Conservation (phyloP, 2,888 invertebrate species). For the Melinopterus prodromus region DNA sequence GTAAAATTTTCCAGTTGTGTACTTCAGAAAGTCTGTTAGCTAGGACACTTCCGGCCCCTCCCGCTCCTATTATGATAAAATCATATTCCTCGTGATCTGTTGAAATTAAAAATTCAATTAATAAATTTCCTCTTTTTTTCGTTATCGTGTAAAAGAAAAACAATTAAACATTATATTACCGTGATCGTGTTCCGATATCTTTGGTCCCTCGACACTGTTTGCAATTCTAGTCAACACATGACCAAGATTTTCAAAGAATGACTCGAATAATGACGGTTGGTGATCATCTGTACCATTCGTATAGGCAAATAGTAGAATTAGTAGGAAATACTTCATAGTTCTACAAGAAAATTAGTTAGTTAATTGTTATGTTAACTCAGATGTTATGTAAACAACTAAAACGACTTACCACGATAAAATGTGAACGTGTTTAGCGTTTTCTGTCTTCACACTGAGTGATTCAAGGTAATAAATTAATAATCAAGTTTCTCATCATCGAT, state of each 20-base stretch:
- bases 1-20: conserved; percentile 59
- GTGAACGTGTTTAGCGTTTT: no score
- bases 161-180: conserved; percentile 1
- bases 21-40: conserved; percentile 62
- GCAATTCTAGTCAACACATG: conserved; percentile 9
- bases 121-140: neutral
- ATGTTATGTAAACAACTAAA: no score
- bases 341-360: neutral
- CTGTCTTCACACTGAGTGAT: no score
- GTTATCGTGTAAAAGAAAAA: no score
- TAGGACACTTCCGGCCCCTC: conserved; percentile 61
- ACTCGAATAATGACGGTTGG: neutral
- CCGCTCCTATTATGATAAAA: conserved; percentile 61
- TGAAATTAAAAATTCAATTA: neutral
- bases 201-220: conserved; percentile 21
- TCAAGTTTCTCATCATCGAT: no score
- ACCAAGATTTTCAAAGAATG: conserved; percentile 17
- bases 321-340: neutral
- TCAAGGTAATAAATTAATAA: no score
- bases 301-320: neutral
- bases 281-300: neutral
- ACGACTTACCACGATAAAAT: no score
- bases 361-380: no score
- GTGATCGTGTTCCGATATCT: conserved; percentile 16
- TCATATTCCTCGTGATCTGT: conserved; percentile 56